Conservation (phyloP, 2,797 vertebrate species). For the Helostoma temminkii region DNA sequence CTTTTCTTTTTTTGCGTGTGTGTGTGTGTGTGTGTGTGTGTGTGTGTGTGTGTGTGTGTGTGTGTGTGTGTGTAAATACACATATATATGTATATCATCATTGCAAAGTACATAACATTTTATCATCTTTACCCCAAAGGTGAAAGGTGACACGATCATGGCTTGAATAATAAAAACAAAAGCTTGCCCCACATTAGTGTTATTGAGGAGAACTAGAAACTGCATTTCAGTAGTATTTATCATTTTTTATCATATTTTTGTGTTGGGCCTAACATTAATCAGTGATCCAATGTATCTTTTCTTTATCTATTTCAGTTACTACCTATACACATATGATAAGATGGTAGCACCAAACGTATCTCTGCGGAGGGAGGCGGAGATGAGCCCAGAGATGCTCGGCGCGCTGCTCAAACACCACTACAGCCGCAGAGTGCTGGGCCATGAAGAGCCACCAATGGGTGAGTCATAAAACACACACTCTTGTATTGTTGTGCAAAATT, state of each 20-base stretch:
- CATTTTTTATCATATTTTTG: background rate
- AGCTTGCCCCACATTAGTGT: slow-evolving; percentile 1
- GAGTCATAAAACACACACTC: slow-evolving; percentile 53
- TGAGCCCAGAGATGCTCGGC: slow-evolving; percentile 79
- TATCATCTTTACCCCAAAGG: slow-evolving; percentile 28
- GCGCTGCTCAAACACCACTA: slow-evolving; percentile 86
- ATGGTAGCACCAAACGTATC: slow-evolving; percentile 97
- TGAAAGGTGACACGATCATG: slow-evolving; percentile 28
- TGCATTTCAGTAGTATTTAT: background rate
- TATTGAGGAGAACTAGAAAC: background rate
- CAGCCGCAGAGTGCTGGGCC: slow-evolving; percentile 69
- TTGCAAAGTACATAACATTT: slow-evolving; percentile 34
- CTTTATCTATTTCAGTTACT: slow-evolving; percentile 85
- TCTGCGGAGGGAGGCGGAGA: slow-evolving; percentile 81
- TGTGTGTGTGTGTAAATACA: slow-evolving; percentile 23
- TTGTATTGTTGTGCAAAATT: background rate
- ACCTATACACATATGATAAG: slow-evolving; percentile 97
- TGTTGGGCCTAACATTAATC: background rate
- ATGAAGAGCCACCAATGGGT: slow-evolving; percentile 81
- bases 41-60: slow-evolving; percentile 21
- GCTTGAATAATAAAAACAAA: slow-evolving; percentile 5
- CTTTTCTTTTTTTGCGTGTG: no score
- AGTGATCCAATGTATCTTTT: slow-evolving; percentile 20
- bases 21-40: slow-evolving; percentile 16
- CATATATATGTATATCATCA: no score